phyloP scores from a whole-genome alignment of 2,797 vertebrate genomes.

The Clarias pachynema region DNA sequence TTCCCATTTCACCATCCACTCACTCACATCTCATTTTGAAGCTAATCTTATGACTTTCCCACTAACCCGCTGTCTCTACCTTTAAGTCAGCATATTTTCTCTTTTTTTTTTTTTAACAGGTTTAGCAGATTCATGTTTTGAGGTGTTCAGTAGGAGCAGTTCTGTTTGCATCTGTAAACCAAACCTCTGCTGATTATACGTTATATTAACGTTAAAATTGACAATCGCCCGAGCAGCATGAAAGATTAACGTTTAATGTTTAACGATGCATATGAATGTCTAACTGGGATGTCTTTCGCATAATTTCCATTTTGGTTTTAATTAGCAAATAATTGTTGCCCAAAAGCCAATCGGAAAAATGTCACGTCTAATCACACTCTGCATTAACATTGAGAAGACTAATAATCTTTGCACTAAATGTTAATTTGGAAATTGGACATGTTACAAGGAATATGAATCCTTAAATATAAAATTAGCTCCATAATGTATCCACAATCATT shows the following conservation, averaged over 20 bases:
- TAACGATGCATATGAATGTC: neutral
- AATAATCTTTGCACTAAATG: neutral
- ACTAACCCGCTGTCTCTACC: neutral
- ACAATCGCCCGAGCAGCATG: neutral
- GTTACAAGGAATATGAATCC: neutral
- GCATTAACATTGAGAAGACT: neutral
- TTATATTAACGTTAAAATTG: neutral
- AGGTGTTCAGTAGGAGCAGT: neutral
- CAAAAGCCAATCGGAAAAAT: neutral
- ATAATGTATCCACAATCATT: no score
- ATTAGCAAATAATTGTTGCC: neutral
- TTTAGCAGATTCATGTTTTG: neutral
- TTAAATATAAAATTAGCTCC: neutral
- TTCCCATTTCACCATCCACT: constrained; percentile 9
- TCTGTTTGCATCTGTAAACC: neutral
- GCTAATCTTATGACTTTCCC: constrained; percentile 1
- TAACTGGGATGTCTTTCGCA: neutral
- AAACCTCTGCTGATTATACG: neutral
- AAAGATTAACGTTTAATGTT: neutral
- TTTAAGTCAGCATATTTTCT: constrained; percentile 11
- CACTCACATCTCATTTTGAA: neutral
- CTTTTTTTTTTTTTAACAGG: neutral
- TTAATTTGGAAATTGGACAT: neutral
- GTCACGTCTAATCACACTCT: neutral
- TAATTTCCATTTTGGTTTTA: neutral